Evolutionary conservation across 2,113 vertebrate genomes (phyloP), one percentile per base, ranked within the genome.

Genomic region (Psittacus erithacus): DNA sequence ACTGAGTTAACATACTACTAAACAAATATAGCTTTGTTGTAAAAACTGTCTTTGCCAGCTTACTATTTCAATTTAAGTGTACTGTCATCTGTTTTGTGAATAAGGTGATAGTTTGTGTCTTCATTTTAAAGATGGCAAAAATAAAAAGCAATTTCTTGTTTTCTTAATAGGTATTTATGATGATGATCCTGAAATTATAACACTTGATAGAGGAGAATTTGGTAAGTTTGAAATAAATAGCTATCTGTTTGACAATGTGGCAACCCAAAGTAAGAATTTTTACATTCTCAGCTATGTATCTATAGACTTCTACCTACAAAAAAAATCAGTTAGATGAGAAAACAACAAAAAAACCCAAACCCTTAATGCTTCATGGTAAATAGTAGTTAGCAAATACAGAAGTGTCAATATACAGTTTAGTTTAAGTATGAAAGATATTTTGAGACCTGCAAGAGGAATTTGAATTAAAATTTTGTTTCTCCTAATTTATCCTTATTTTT

Each of bases 151-250:
- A 8, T 64, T 89, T 6, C 89, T 82, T 3, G 0, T 18, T 93
- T 96, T 95, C 62, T 97, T 81, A 86, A 71, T 96, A 99, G 99
- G 99, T 91, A 99, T 99, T 97, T 99, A 99, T 94, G 99, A 99
- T 17, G 99, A 99, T 81, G 99, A 99, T 97, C 97, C 98, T 69
- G 99, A 99, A 98, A 98, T 99, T 95, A 99, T 99, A 97, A 99
- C 99, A 16, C 67, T 99, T 97, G 99, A 99, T 97, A 99, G 98
- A 95, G 98, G 98, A 92, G 99, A 99, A 95, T 99, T 99, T 97
- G 99, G 99, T 99, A 98, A 98, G 99, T 97, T 78, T 93, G 5
- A 68, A 80, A 53, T 43, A 52, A 80, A 44, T 27, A 29, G 1
- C 44, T 62, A 9, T 33, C 41, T 57, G 6, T 73, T 84, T 84